Evolutionary conservation across 2,113 vertebrate genomes (phyloP), one percentile per base, ranked within the genome.

Genomic region (Apeltes quadracus): DNA sequence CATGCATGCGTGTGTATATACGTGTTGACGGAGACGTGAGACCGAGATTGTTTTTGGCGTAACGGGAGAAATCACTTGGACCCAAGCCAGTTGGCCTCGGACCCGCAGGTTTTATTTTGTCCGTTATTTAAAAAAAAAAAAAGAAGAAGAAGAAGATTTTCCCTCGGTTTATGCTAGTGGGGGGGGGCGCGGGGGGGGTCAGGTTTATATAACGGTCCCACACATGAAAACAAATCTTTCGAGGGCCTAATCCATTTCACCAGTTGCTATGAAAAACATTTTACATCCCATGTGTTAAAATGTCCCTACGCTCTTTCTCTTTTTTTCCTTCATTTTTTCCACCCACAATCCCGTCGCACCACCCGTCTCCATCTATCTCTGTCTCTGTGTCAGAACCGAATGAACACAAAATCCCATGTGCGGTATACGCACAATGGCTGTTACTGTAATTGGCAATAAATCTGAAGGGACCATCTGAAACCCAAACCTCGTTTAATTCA

Each of bases 1-100:
- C 6, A 7, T 7, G 32, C 32, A 22, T 22, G 76, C 2, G 10
- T 73, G 82, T 73, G 79, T 84, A 56, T 79, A 67, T 77, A 61
- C 69, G 83, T 75, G 80, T 69, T 84, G 82, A 86, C 75, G 75
- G 82, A 89, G 85, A 89, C 80, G 81, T 82, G 79, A 86, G 81
- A 69, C 63, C 68, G 83, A n/a, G 77, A 75, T 85, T 86, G 85
- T 78, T 83, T 79, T 82, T 84, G 84, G 84, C 86, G 87, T 74
- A 84, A 88, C 56, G 84, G 77, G 79, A 87, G 81, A 85, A 78
- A 61, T 86, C 65, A 85, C 87, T 87, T 93, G 86, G 86, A 89
- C 41, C 1, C 0, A 3, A 61, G 73, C 84, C 91, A 92, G 79
- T 63, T 91, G 90, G 89, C 87, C 73, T 43, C 12, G 20, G 68